Percentiles rank a stretch among this genome's conserved stretches.
Conservation (phyloP, 2,888 invertebrate species). For the Odontocolon sp. region DNA sequence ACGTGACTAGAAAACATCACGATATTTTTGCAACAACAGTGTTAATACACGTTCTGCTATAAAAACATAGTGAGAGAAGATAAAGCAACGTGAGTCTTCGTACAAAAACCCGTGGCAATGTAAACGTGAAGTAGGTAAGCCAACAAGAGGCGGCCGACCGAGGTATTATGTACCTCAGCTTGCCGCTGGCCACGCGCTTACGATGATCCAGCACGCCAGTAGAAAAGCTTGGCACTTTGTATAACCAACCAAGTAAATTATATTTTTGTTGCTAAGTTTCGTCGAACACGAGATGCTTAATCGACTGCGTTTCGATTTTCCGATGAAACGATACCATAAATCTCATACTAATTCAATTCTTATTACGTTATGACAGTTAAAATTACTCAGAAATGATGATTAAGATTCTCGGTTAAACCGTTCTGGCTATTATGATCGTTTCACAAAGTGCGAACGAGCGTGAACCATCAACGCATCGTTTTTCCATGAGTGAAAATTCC, state of each 20-base stretch:
- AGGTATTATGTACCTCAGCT: too few species aligned
- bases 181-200: not conserved
- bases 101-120: constrained; percentile 3
- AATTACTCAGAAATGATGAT: constrained; percentile 3
- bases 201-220: constrained; percentile 24
- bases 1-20: constrained; percentile 6
- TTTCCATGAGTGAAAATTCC: constrained; percentile 51
- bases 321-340: too few species aligned
- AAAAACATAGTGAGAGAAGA: constrained; percentile 9
- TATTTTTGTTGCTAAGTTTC: not conserved
- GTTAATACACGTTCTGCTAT: not conserved
- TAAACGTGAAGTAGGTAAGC: constrained; percentile 1
- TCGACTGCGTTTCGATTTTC: not conserved
- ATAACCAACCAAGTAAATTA: not conserved
- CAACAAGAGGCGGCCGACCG: not conserved
- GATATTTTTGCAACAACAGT: not conserved
- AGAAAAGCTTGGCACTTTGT: not conserved
- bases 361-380: too few species aligned
- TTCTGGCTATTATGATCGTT: constrained; percentile 43
- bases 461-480: constrained; percentile 37
- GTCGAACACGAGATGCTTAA: not conserved
- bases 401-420: not conserved
- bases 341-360: too few species aligned
- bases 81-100: not conserved
- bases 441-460: constrained; percentile 50